phyloP scores from a whole-genome alignment of 2,888 invertebrate genomes.

The Elaeidobius kamerunicus region DNA sequence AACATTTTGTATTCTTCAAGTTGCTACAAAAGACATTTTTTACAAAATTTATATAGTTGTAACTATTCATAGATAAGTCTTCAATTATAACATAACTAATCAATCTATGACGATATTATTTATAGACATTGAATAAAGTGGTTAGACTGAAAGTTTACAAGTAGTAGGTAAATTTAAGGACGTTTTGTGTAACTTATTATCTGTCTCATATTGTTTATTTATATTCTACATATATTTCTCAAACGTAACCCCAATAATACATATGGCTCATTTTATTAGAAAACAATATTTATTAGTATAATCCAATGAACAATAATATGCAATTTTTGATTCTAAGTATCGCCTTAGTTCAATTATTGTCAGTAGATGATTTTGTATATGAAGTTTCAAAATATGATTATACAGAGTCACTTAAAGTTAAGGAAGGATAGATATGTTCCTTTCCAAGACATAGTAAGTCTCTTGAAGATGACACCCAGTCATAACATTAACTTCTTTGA shows the following conservation, averaged over 20 bases:
- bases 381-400: too few species aligned
- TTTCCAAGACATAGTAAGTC: too few species aligned
- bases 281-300: too few species aligned
- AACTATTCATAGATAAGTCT: not conserved
- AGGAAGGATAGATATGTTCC: too few species aligned
- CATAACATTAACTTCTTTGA: too few species aligned
- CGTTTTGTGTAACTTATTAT: slow-evolving; percentile 4
- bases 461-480: too few species aligned
- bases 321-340: too few species aligned
- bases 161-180: slow-evolving; percentile 13
- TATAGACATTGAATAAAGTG: slow-evolving; percentile 10
- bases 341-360: too few species aligned
- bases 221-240: not conserved
- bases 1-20: slow-evolving; percentile 6
- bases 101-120: slow-evolving; percentile 17
- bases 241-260: too few species aligned
- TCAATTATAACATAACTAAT: slow-evolving; percentile 2
- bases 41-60: slow-evolving; percentile 11
- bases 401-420: too few species aligned
- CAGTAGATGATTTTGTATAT: too few species aligned
- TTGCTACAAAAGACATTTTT: slow-evolving; percentile 18
- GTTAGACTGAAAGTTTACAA: slow-evolving; percentile 18
- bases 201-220: not conserved
- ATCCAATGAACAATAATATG: not conserved
- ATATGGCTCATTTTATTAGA: too few species aligned